A percentile compares a stretch with the other conserved stretches of the same genome.
These are phyloP conservation scores for Heliconius hortense DNA, from an alignment of 2,888 invertebrate genomes.

Conservation along the genomic window DNA sequence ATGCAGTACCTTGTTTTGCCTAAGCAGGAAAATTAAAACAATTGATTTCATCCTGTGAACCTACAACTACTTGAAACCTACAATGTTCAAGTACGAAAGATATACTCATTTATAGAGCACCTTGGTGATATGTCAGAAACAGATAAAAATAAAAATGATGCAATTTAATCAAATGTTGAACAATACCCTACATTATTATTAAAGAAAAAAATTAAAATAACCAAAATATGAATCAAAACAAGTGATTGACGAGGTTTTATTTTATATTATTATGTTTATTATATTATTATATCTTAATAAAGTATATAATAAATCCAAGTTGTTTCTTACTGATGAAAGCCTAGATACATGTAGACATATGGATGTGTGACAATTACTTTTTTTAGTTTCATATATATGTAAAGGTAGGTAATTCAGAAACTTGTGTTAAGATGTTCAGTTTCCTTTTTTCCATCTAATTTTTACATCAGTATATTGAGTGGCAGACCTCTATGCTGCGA, in stretches of 20 bases:
- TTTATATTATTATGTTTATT: not conserved
- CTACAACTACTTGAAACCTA: no score
- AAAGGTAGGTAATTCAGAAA: not conserved
- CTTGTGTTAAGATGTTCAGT: not conserved
- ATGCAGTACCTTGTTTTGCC: no score
- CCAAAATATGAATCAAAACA: not conserved
- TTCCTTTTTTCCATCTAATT: not conserved
- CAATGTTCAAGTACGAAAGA: not conserved
- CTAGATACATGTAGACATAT: not conserved
- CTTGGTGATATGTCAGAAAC: not conserved
- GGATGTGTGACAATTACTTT: not conserved
- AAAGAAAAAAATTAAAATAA: not conserved
- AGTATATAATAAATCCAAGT: not conserved
- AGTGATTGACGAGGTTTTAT: not conserved
- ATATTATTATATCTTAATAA: no score
- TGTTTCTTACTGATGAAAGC: not conserved
- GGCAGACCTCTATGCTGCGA: not conserved
- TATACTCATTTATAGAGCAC: not conserved
- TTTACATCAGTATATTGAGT: not conserved
- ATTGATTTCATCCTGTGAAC: no score
- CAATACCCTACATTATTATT: not conserved
- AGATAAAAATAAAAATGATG: conserved; percentile 7
- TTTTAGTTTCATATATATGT: not conserved
- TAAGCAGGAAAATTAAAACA: no score
- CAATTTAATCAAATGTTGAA: not conserved